These are phyloP conservation scores for Heteromurus nitidus DNA, from an alignment of 2,888 invertebrate genomes.

Conservation along the genomic window DNA sequence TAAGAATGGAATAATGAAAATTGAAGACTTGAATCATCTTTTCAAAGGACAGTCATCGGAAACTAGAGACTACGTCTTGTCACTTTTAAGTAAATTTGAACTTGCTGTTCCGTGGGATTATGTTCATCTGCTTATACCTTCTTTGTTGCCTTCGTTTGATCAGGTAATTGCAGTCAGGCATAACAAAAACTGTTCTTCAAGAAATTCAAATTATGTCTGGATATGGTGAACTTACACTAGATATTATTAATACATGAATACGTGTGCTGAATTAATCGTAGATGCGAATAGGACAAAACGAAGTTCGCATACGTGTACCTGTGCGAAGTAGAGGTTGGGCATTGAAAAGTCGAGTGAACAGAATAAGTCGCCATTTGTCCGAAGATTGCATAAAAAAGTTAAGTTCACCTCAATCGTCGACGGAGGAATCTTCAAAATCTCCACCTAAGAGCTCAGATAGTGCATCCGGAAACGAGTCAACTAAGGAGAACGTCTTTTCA, in stretches of 20 bases:
- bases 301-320: constrained; percentile 77
- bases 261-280: constrained; percentile 19
- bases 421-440: constrained; percentile 32
- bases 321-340: constrained; percentile 83
- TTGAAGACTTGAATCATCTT: constrained; percentile 92
- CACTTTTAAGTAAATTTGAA: constrained; percentile 96
- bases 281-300: constrained; percentile 73
- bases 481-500: constrained; percentile 49
- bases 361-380: constrained; percentile 71
- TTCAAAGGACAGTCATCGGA: constrained; percentile 85
- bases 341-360: constrained; percentile 74
- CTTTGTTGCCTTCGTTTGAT: constrained; percentile 88
- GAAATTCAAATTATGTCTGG: no score
- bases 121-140: constrained; percentile 91
- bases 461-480: constrained; percentile 20
- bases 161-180: constrained; percentile 76
- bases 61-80: constrained; percentile 88
- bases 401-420: constrained; percentile 40
- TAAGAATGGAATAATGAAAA: constrained; percentile 92
- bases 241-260: neutral
- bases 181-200: neutral
- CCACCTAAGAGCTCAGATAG: constrained; percentile 12
- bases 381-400: constrained; percentile 69
- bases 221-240: no score
- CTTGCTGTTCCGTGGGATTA: constrained; percentile 97